These are phyloP conservation scores for Caenorhabditis remanei DNA, from an alignment of 1,140 invertebrate species.

Conservation along the genomic window DNA sequence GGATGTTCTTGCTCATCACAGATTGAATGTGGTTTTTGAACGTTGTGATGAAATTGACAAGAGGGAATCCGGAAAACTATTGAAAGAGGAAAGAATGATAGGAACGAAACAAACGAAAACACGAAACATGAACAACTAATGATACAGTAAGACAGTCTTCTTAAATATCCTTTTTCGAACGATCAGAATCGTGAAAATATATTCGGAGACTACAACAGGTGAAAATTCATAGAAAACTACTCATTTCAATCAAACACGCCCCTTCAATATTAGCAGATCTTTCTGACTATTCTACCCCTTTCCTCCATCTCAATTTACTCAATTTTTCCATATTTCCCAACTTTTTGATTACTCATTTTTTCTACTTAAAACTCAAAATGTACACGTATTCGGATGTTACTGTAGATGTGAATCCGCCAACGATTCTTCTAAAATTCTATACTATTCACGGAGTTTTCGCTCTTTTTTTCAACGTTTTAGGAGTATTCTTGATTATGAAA, in stretches of 20 bases:
- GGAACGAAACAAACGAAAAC: too few species aligned
- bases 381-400: constrained; percentile 15
- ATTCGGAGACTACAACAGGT: not conserved
- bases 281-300: constrained; percentile 12
- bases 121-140: too few species aligned
- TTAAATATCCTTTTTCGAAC: not conserved
- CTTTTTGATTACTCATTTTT: not conserved
- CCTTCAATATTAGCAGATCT: not conserved
- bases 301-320: not conserved
- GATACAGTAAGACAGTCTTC: too few species aligned
- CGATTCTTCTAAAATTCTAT: not conserved
- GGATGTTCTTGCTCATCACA: constrained; percentile 13
- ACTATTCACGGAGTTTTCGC: constrained; percentile 1
- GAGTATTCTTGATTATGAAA: constrained; percentile 7
- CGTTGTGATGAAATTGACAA: constrained; percentile 27
- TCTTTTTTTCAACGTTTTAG: constrained; percentile 15
- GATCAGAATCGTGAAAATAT: not conserved
- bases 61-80: too few species aligned
- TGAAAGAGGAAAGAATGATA: too few species aligned
- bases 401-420: not conserved
- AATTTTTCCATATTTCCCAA: not conserved
- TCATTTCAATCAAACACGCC: not conserved
- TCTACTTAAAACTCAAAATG: not conserved
- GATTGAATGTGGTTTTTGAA: constrained; percentile 40
- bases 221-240: not conserved